Evolutionary conservation across 2,113 vertebrate species (phyloP), one percentile per base, ranked within the genome.

Genomic region (Herpailurus yagouaroundi): DNA sequence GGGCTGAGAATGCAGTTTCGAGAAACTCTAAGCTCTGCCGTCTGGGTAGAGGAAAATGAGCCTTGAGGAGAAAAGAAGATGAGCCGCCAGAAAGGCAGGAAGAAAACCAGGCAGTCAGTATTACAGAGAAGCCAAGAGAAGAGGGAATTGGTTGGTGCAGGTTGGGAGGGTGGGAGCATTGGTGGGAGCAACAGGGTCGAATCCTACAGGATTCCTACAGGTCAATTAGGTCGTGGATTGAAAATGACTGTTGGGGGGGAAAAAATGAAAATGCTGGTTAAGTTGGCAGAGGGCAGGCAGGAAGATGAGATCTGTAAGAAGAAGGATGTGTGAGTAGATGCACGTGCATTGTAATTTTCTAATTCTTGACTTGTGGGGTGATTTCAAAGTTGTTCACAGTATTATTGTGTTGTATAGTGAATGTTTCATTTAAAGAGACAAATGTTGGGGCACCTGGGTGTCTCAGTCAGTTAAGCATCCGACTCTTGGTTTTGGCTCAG

Each of bases 371-470:
- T 57, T 60, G 18, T 12, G 33, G 18, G 25, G n/a, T 94, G 21
- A 77, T 83, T 94, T 95, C 52, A 19, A 92, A 73, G 25, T 94
- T 97, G 21, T 80, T 91, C 16, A 45, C 92, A 89, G 36, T 81
- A 74, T 50, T 87, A 60, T 66, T 92, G 71, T 96, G 73, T 31
- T 93, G 94, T 95, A 74, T 16, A 52, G 89, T 76, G 83, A 50
- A 91, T 69, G 33, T 91, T 94, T 93, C 33, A 55, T 48, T 50
- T 80, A 76, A 21, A 84, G 73, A 48, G 41, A 76, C 27, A 18
- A 16, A 76, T 18, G 21, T 60, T 23, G 57, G 8, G 21, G 57
- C 21, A 1, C 7, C 57, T 60, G 57, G 55, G 57, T 60, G 57
- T 8, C 57, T 60, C 57, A 23, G 19, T 23, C 21, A 7, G 57